Base-by-base conservation (phyloP, 2,888 invertebrate genomes). In the Yponomeuta plumbellus region DNA sequence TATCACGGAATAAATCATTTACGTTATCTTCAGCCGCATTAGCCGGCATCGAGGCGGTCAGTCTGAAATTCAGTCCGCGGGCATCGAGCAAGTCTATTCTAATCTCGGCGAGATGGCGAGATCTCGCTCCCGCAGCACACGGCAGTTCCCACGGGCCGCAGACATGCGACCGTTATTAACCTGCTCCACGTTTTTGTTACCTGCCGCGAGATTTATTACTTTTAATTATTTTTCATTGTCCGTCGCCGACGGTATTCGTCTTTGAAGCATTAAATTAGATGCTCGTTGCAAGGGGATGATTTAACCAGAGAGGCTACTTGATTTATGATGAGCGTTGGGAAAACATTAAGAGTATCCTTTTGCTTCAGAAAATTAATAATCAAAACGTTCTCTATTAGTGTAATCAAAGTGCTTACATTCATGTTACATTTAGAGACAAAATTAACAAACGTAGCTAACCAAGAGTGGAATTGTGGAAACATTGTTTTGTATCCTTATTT, bases 181-280 rank as follows among this genome's bases (percentile, higher is more conserved):
- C 56, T 57, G 26, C 86, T 83, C 87, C 86, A 86, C 86, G 56
- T 65, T 65, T 65, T 57, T 88, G 89, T 88, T 87, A 84, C 89
- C 88, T 84, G 88, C 85, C 78, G 88, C 72, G 89, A 91, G 90
- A 91, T 91, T 91, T 91, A 90, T 90, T 88, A 89, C 89, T 89
- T 90, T 90, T 91, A 90, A 91, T 91, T 91, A 91, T 88, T 86
- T 86, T 85, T 86, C 88, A 88, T 89, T 90, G 88, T 89, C 83
- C 85, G 83, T 58, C 63, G 26, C 26, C 80, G 74, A 79, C 80
- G 80, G 79, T 84, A 82, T 82, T 82, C 84, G 80, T 85, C 86
- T 86, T 78, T 77, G 75, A 79, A 77, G 79, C 79, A 76, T 81
- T 84, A 85, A 87, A 87, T 88, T 85, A 86, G 83, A 86, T 83